These are phyloP conservation scores for Hydroisotoma schaefferi DNA, from an alignment of 2,888 invertebrate genomes.

Conservation along the genomic window DNA sequence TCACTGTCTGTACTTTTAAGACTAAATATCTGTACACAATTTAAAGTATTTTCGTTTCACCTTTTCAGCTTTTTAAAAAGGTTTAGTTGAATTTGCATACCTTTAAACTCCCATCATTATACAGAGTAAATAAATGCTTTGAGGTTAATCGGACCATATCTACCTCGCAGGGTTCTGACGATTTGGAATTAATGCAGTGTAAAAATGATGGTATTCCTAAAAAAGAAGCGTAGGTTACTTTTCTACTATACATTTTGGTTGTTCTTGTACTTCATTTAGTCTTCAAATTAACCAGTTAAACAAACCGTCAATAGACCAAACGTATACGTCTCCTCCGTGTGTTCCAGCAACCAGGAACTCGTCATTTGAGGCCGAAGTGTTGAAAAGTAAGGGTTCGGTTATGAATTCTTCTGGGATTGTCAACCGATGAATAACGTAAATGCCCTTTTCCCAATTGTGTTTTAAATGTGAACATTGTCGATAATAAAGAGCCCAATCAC, in stretches of 20 bases:
- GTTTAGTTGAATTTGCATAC: slow-evolving; percentile 4
- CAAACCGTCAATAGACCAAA: slow-evolving; percentile 27
- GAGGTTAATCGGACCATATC: slow-evolving; percentile 14
- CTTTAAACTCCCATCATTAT: slow-evolving; percentile 12
- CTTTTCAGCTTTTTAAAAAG: neutral
- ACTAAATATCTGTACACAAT: neutral
- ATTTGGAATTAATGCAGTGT: slow-evolving; percentile 7
- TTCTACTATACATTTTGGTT: neutral
- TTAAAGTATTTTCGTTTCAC: neutral
- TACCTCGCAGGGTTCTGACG: slow-evolving; percentile 11
- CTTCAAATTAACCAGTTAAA: no score
- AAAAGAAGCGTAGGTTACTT: neutral
- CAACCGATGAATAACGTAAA: slow-evolving; percentile 19
- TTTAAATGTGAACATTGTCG: slow-evolving; percentile 20
- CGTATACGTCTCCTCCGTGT: slow-evolving; percentile 16
- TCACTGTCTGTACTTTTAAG: no score
- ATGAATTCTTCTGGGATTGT: neutral
- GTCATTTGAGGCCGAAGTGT: slow-evolving; percentile 14
- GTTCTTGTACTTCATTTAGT: no score
- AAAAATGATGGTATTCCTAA: slow-evolving; percentile 23
- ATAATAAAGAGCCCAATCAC: slow-evolving; percentile 28
- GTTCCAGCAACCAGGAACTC: slow-evolving; percentile 20
- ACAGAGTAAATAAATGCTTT: slow-evolving; percentile 17
- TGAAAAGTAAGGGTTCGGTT: neutral
- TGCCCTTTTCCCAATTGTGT: slow-evolving; percentile 25